Base-by-base conservation (phyloP, 1,140 invertebrate species). In the Polypedilum pembai region DNA sequence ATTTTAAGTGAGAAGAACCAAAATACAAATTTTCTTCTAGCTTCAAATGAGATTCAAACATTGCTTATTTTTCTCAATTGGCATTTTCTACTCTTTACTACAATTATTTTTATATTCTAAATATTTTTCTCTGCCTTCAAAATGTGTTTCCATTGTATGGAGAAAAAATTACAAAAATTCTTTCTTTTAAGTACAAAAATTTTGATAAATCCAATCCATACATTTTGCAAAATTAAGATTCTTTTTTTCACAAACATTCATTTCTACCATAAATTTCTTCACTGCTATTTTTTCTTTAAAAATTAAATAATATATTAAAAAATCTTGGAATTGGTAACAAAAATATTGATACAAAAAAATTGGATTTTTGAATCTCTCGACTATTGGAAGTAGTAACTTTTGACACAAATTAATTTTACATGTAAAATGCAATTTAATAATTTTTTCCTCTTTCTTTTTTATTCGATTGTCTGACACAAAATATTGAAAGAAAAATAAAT, bases 321-420 rank as follows among this genome's bases (percentile, higher is more conserved):
- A 33, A 33, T 33, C 24, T 33, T 33, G 65, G 65, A 69, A 69
- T 69, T 69, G 65, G 65, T 69, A 69, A 69, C 65, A 21, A 10
- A 18, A 20, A 18, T 33, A 33, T 33, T 33, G 24, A 33, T 33
- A 33, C 24, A 33, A 33, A 33, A 33, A 33, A n/a, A 69, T 18
- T 69, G 65, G 65, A 20, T n/a, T 7, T 69, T 69, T 69, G 15
- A n/a, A 18, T 33, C 24, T 33, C 24, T 69, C 65, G 65, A 69
- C 65, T 69, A 69, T 69, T 69, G 65, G 17, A 69, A 69, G 65
- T 33, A 33, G 24, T 33, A 33, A 33, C 24, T 33, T 33, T 33
- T 33, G 24, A 33, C 24, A 33, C 24, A 33, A 33, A 33, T 33
- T 33, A 33, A 33, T 33, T 33, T 33, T 33, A 33, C 24, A 33